Evolutionary conservation across 1,140 invertebrate species (phyloP).

Genomic region (Chlorops oryzae): DNA sequence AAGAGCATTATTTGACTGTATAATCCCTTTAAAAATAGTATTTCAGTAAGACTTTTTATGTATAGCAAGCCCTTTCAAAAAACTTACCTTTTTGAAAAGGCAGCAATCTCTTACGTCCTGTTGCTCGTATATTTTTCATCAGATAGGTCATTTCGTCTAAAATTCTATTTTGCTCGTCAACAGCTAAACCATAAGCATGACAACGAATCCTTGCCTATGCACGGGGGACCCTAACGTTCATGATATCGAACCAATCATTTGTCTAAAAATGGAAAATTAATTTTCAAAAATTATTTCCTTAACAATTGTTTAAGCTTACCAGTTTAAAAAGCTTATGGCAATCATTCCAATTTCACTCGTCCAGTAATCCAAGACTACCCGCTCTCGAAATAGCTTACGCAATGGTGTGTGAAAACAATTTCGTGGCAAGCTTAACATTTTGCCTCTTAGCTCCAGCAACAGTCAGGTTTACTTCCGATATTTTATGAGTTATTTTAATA

Average conservation of each 20-base stretch:
- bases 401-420: too few relatives aligned
- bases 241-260: not conserved
- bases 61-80: not conserved
- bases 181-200: not conserved
- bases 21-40: not conserved
- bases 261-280: too few relatives aligned
- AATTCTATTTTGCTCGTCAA: not conserved
- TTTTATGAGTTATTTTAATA: not conserved
- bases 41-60: not conserved
- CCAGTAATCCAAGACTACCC: too few relatives aligned
- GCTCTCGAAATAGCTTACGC: too few relatives aligned
- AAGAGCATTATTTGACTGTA: not conserved
- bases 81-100: not conserved
- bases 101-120: not conserved
- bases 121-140: not conserved
- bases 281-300: too few relatives aligned
- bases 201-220: not conserved
- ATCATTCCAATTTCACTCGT: too few relatives aligned
- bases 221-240: not conserved
- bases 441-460: not conserved
- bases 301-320: too few relatives aligned
- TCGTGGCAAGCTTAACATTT: too few relatives aligned
- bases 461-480: not conserved
- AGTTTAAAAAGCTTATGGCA: too few relatives aligned
- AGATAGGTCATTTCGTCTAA: not conserved